Evolutionary conservation across 2,113 vertebrate genomes (phyloP).

Genomic region (Motacilla alba): DNA sequence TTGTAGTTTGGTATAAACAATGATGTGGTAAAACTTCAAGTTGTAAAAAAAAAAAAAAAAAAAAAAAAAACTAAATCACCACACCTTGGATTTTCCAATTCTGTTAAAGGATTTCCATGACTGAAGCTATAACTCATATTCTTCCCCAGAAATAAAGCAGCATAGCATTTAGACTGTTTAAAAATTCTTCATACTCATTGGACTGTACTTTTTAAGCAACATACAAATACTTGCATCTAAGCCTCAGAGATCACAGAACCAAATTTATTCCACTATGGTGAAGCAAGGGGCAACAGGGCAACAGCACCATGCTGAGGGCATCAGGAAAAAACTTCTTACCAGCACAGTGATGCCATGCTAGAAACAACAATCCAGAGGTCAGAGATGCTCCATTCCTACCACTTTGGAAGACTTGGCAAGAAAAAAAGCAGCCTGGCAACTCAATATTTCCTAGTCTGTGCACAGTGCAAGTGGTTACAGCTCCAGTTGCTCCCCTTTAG

Average conservation of each 20-base stretch:
- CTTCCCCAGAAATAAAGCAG: not conserved
- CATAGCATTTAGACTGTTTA: not conserved
- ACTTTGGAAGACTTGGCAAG: not conserved
- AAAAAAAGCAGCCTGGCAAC: not conserved
- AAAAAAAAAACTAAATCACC: not conserved
- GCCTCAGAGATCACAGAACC: not conserved
- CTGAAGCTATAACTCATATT: not conserved
- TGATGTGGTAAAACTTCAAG: not conserved
- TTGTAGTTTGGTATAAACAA: not conserved
- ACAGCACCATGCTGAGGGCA: not conserved
- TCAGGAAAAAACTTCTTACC: not conserved
- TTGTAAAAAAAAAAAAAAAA: not conserved
- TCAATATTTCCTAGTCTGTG: not conserved
- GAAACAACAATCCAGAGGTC: not conserved
- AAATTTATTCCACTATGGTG: not conserved
- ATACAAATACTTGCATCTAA: not conserved
- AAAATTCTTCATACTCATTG: not conserved
- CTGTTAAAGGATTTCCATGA: not conserved
- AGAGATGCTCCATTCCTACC: not conserved
- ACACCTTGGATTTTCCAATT: not conserved
- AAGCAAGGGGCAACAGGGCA: not conserved
- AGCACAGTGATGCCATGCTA: not conserved
- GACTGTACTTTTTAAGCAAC: not conserved
- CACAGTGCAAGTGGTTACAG: not conserved
- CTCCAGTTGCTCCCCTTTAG: not conserved